Conservation (phyloP, 2,888 invertebrate species). For the Cheilosia vulpina region DNA sequence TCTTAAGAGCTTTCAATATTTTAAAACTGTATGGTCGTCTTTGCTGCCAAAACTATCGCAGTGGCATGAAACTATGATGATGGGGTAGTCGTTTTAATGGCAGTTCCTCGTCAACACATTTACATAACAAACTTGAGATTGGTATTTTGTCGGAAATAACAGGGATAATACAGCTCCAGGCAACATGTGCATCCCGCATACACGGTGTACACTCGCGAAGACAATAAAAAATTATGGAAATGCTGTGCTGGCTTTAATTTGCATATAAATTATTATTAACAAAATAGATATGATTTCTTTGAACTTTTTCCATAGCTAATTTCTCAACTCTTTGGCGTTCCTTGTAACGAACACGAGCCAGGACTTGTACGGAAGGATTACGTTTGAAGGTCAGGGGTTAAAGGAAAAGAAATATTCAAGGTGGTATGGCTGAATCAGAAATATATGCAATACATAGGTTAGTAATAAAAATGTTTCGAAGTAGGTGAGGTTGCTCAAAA, state of each 20-base stretch:
- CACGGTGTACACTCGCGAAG: slow-evolving; percentile 26
- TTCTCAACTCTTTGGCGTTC: slow-evolving; percentile 1
- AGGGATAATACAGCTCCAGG: slow-evolving; percentile 55
- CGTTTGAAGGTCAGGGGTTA: slow-evolving; percentile 9
- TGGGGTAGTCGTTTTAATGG: slow-evolving; percentile 47
- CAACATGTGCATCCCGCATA: slow-evolving; percentile 26
- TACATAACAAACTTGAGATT: slow-evolving; percentile 60
- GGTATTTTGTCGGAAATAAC: slow-evolving; percentile 60
- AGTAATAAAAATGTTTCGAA: too few relatives aligned
- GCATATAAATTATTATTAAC: slow-evolving; percentile 73
- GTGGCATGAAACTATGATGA: slow-evolving; percentile 16
- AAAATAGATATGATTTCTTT: slow-evolving; percentile 65
- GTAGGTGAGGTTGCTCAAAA: too few relatives aligned
- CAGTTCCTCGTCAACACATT: slow-evolving; percentile 53
- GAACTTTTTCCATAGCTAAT: slow-evolving; percentile 39
- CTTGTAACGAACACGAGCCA: neutral
- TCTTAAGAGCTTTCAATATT: slow-evolving; percentile 22
- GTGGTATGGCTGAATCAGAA: too few relatives aligned
- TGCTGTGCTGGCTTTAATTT: slow-evolving; percentile 57
- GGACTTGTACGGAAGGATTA: neutral
- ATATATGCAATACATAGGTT: too few relatives aligned
- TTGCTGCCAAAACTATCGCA: neutral
- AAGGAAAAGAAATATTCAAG: neutral
- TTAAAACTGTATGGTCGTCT: neutral
- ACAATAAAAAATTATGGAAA: slow-evolving; percentile 72